These are phyloP conservation scores for Acanthis flammea DNA, from an alignment of 2,797 vertebrate genomes.

Conservation along the genomic window DNA sequence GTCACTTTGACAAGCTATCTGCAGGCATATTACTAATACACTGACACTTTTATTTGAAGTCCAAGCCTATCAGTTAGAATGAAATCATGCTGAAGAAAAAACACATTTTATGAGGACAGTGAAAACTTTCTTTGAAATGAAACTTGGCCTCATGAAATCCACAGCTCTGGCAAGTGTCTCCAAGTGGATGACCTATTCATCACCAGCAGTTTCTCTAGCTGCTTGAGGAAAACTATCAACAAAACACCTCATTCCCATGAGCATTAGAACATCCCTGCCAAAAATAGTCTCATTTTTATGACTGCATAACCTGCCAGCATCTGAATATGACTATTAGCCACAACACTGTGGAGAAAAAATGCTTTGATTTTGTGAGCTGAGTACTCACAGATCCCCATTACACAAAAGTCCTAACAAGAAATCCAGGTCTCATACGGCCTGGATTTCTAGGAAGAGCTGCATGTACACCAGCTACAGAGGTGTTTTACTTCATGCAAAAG, in stretches of 20 bases:
- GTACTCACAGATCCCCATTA: background rate
- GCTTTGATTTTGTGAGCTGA: slow-evolving; percentile 17
- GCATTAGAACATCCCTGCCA: background rate
- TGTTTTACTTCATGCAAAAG: background rate
- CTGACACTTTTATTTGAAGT: slow-evolving; percentile 42
- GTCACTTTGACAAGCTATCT: slow-evolving; percentile 18
- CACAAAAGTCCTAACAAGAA: background rate
- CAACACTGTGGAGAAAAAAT: background rate
- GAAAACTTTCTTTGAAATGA: slow-evolving; percentile 12
- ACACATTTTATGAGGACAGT: background rate
- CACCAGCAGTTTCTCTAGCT: background rate
- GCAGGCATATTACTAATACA: background rate
- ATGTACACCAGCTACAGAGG: background rate
- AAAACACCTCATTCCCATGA: slow-evolving; percentile 1
- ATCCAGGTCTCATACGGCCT: background rate
- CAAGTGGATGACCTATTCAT: background rate
- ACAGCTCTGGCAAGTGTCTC: background rate
- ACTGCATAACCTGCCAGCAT: background rate
- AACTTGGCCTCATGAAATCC: background rate
- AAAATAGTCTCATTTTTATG: slow-evolving; percentile 41
- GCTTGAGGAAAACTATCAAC: slow-evolving; percentile 11
- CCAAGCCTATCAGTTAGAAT: slow-evolving; percentile 22
- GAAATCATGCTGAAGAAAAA: slow-evolving; percentile 24
- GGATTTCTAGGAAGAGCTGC: background rate
- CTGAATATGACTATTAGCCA: slow-evolving; percentile 6